These are phyloP conservation scores for Dexiosoma caninum DNA, from an alignment of 2,888 invertebrate genomes.

Conservation along the genomic window DNA sequence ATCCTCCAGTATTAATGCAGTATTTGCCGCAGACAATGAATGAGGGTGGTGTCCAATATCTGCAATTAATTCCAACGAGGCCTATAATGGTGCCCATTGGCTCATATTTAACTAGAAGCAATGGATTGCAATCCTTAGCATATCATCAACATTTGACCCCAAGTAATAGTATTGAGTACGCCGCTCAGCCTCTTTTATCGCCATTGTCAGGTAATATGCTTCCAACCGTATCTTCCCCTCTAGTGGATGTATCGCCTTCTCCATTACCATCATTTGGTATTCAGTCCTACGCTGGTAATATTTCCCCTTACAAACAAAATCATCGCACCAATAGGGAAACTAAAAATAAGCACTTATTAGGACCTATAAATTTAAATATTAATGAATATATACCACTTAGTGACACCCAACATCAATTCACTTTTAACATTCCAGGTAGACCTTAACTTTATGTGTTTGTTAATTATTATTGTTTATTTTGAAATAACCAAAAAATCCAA, in stretches of 20 bases:
- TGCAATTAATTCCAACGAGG: conserved; percentile 76
- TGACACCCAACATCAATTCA: conserved; percentile 65
- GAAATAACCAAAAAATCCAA: conserved; percentile 24
- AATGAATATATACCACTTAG: conserved; percentile 74
- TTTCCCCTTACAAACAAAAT: conserved; percentile 68
- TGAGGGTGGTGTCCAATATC: conserved; percentile 74
- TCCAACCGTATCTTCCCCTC: conserved; percentile 41
- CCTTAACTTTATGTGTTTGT: conserved; percentile 50
- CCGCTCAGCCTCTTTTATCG: conserved; percentile 64
- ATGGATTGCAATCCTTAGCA: conserved; percentile 39
- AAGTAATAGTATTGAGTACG: conserved; percentile 64
- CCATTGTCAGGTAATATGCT: conserved; percentile 57
- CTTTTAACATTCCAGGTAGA: conserved; percentile 66
- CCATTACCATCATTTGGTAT: conserved; percentile 67
- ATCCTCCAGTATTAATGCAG: conserved; percentile 75
- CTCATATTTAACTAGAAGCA: conserved; percentile 67
- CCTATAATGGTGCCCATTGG: conserved; percentile 76
- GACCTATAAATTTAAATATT: conserved; percentile 71
- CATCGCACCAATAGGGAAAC: conserved; percentile 75
- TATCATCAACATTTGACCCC: conserved; percentile 34
- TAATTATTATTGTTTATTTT: background rate
- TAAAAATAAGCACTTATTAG: conserved; percentile 69
- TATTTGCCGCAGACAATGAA: conserved; percentile 73
- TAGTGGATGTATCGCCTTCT: conserved; percentile 46
- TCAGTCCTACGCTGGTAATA: conserved; percentile 67